Percentiles rank a stretch among this genome's conserved stretches.
Evolutionary conservation across 2,113 vertebrate genomes (phyloP).

Genomic region (Rhinichthys klamathensis): DNA sequence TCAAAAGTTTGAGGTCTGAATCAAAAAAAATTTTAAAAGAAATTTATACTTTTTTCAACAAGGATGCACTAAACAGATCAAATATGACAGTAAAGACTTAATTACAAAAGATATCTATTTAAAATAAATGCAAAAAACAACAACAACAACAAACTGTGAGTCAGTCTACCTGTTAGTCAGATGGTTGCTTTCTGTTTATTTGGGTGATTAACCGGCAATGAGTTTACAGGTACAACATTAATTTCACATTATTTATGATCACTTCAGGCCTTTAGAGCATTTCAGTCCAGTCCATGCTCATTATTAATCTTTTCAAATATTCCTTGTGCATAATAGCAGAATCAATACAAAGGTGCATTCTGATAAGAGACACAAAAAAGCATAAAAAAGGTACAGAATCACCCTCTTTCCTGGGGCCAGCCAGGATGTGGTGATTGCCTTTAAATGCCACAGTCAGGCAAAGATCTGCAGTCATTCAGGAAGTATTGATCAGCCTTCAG

Average conservation of each 20-base stretch:
- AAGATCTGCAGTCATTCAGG: conserved; percentile 51
- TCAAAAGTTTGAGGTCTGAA: background rate
- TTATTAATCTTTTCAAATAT: conserved; percentile 33
- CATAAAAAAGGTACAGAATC: conserved; percentile 23
- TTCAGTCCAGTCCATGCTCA: background rate
- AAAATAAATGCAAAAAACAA: too few relatives aligned
- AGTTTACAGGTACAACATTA: background rate
- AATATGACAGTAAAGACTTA: background rate
- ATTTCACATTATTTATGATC: background rate
- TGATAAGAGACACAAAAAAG: conserved; percentile 23
- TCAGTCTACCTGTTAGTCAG: background rate
- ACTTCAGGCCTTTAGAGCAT: background rate
- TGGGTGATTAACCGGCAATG: background rate
- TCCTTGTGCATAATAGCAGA: conserved; percentile 12
- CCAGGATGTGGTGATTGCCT: conserved; percentile 49
- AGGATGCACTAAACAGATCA: background rate
- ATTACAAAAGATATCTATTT: background rate
- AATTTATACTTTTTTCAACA: background rate
- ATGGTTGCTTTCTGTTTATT: background rate
- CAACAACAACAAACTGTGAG: too few relatives aligned
- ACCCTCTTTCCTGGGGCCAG: conserved; percentile 18
- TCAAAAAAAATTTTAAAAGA: too few relatives aligned
- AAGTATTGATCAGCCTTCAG: conserved; percentile 58
- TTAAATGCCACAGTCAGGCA: conserved; percentile 60
- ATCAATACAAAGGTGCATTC: conserved; percentile 40